A percentile compares a stretch with the other conserved stretches of the same genome.
phyloP scores from a whole-genome alignment of 1,140 invertebrate genomes.

The Rhynchophorus ferrugineus region DNA sequence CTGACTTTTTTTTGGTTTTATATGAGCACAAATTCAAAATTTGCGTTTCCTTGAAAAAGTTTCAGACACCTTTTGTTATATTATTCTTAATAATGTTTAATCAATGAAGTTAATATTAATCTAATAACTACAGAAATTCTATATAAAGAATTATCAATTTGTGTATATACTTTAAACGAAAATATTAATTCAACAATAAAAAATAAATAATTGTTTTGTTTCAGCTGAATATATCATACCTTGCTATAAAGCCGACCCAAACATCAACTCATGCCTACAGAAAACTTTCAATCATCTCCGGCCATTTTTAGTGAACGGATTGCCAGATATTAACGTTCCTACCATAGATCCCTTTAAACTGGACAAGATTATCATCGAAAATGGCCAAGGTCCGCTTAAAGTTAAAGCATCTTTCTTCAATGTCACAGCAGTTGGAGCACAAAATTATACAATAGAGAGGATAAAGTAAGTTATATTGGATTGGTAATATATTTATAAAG shows the following conservation, averaged over 20 bases:
- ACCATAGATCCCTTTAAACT: slow-evolving; percentile 65
- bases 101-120: too few species aligned
- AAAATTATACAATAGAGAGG: slow-evolving; percentile 57
- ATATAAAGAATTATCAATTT: too few species aligned
- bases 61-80: too few species aligned
- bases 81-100: too few species aligned
- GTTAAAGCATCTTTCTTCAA: slow-evolving; percentile 63
- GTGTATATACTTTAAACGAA: too few species aligned
- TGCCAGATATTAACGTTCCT: slow-evolving; percentile 60
- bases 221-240: slow-evolving; percentile 66
- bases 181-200: too few species aligned
- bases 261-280: slow-evolving; percentile 59
- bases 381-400: slow-evolving; percentile 62
- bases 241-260: slow-evolving; percentile 57
- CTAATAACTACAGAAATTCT: too few species aligned
- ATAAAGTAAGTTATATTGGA: slow-evolving; percentile 42
- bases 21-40: too few species aligned
- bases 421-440: slow-evolving; percentile 61
- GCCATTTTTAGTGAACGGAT: slow-evolving; percentile 59
- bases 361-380: slow-evolving; percentile 63
- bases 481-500: background rate
- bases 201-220: too few species aligned
- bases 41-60: too few species aligned
- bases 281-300: slow-evolving; percentile 61
- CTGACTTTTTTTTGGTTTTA: too few species aligned